phyloP scores from a whole-genome alignment of 2,113 vertebrate genomes.

The Lucifuga dentata region DNA sequence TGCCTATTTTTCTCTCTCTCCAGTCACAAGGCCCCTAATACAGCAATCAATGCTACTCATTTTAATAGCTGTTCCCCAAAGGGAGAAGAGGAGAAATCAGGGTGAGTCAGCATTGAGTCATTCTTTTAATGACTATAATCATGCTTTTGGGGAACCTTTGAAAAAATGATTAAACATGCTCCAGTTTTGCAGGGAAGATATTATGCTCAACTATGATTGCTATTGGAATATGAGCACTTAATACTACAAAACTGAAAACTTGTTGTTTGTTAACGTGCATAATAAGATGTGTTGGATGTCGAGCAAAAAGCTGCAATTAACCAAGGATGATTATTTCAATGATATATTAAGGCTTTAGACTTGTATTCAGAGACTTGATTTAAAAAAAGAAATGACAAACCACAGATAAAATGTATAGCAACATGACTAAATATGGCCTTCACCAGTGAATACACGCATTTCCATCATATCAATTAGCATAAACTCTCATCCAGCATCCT shows the following conservation, averaged over 20 bases:
- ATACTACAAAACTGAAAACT: background rate
- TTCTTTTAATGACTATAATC: conserved; percentile 55
- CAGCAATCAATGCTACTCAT: conserved; percentile 78
- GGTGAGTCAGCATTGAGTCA: conserved; percentile 41
- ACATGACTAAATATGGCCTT: conserved; percentile 13
- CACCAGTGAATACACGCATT: conserved; percentile 4
- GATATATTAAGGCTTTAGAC: background rate
- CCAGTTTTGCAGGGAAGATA: background rate
- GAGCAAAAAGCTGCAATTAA: too few species aligned
- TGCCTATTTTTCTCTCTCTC: conserved; percentile 71
- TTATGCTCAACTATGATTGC: conserved; percentile 7
- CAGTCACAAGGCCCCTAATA: conserved; percentile 69
- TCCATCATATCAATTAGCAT: conserved; percentile 2
- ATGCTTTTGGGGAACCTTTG: conserved; percentile 29
- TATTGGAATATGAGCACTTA: background rate
- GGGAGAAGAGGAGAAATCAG: conserved; percentile 51
- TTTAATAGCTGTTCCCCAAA: conserved; percentile 68
- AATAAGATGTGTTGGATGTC: too few species aligned
- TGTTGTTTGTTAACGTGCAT: too few species aligned
- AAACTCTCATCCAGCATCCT: conserved; percentile 6
- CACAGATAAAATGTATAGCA: background rate
- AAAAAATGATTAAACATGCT: conserved; percentile 22
- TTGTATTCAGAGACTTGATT: background rate
- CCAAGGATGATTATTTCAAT: background rate
- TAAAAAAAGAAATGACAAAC: background rate